Conservation (phyloP, 1,140 invertebrate genomes). For the Cydia strobilella region DNA sequence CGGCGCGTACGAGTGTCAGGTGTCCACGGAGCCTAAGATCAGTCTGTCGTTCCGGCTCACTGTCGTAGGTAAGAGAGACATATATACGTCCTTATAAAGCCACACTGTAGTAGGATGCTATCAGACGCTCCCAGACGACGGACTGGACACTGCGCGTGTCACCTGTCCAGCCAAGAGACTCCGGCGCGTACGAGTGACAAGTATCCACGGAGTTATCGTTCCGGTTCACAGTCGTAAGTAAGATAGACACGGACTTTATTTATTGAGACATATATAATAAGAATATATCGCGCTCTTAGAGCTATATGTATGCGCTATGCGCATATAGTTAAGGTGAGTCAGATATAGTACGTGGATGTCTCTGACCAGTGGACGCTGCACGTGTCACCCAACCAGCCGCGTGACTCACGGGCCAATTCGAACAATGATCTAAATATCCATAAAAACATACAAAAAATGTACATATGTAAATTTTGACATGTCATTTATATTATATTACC, state of each 20-base stretch:
- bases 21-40: slow-evolving; percentile 92
- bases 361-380: slow-evolving; percentile 93
- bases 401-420: no score
- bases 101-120: neutral
- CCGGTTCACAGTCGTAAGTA: slow-evolving; percentile 90
- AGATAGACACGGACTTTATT: no score
- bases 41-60: slow-evolving; percentile 89
- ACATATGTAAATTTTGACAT: no score
- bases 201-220: slow-evolving; percentile 91
- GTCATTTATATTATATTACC: no score
- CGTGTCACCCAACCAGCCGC: no score
- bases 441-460: no score
- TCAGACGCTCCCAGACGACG: slow-evolving; percentile 89
- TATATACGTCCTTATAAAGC: no score
- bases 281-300: slow-evolving; percentile 69
- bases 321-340: no score
- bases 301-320: no score
- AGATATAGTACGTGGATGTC: slow-evolving; percentile 84
- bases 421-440: no score
- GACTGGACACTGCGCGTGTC: slow-evolving; percentile 93
- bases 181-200: slow-evolving; percentile 90
- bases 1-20: slow-evolving; percentile 91
- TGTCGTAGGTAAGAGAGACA: slow-evolving; percentile 88
- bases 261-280: no score
- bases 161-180: slow-evolving; percentile 88